Percentiles rank a stretch among this genome's conserved stretches.
Conservation (phyloP, 2,888 invertebrate species). For the Macaria notata region DNA sequence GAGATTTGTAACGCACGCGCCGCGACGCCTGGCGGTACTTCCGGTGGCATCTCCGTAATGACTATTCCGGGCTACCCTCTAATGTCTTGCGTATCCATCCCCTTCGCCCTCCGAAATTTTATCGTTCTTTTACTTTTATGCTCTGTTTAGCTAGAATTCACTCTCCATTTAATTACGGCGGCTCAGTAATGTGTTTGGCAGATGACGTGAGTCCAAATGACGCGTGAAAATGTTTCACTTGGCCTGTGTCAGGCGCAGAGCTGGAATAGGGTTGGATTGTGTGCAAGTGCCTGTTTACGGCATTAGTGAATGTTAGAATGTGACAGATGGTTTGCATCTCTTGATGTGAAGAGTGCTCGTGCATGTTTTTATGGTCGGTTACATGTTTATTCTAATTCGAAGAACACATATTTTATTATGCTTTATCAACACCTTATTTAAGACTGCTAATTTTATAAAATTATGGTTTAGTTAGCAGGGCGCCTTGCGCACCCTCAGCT, state of each 20-base stretch:
- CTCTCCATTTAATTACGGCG: constrained; percentile 71
- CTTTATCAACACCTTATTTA: too few relatives aligned
- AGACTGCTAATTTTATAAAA: too few relatives aligned
- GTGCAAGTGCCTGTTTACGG: constrained; percentile 17
- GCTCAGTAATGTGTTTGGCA: constrained; percentile 64
- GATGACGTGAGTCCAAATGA: constrained; percentile 58
- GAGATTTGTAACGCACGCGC: constrained; percentile 83
- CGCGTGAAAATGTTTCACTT: constrained; percentile 47
- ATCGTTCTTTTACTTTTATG: constrained; percentile 70
- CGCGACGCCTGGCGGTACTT: constrained; percentile 76
- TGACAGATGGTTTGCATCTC: constrained; percentile 10
- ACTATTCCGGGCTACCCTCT: constrained; percentile 47
- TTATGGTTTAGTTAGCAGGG: too few relatives aligned
- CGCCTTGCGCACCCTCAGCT: too few relatives aligned
- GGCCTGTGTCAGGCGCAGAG: constrained; percentile 28
- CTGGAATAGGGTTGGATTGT: constrained; percentile 27
- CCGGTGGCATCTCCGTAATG: constrained; percentile 72
- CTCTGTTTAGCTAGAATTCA: constrained; percentile 72
- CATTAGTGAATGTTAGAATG: constrained; percentile 8
- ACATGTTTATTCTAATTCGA: too few relatives aligned
- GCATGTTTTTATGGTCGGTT: background rate
- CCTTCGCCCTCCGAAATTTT: constrained; percentile 40
- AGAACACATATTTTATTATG: too few relatives aligned
- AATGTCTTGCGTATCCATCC: constrained; percentile 43
- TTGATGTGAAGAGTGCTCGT: background rate